phyloP scores from a whole-genome alignment of 2,797 vertebrate species.

The Kryptolebias ocellatus region DNA sequence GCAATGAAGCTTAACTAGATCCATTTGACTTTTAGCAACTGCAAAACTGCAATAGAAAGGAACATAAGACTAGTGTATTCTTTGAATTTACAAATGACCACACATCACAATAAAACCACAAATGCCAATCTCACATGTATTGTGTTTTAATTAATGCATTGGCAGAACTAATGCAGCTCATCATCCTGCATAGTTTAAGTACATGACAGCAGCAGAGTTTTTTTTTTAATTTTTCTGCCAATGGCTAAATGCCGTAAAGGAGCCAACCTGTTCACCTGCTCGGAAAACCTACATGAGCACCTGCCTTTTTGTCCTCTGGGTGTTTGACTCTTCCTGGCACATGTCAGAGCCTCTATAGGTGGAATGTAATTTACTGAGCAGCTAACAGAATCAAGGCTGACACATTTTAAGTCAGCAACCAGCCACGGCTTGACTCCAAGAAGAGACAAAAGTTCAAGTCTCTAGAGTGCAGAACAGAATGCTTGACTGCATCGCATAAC shows the following conservation, averaged over 20 bases:
- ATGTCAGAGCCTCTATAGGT: constrained; percentile 43
- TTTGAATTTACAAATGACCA: neutral
- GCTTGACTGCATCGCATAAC: constrained; percentile 10
- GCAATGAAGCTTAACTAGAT: neutral
- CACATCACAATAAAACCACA: neutral
- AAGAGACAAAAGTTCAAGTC: constrained; percentile 29
- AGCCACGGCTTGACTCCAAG: constrained; percentile 15
- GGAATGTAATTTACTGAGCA: constrained; percentile 47
- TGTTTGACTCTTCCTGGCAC: constrained; percentile 46
- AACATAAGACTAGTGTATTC: neutral
- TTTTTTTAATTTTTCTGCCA: constrained; percentile 17
- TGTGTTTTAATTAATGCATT: neutral
- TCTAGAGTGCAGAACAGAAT: neutral
- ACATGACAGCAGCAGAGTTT: neutral
- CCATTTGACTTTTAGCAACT: neutral
- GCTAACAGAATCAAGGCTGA: constrained; percentile 13
- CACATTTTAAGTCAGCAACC: constrained; percentile 20
- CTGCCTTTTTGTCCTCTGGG: constrained; percentile 58
- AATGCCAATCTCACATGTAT: neutral
- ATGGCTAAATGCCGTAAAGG: constrained; percentile 26
- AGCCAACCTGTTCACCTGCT: constrained; percentile 13
- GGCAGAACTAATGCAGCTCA: constrained; percentile 4
- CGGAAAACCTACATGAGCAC: constrained; percentile 52
- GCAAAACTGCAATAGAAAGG: neutral
- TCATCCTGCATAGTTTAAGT: neutral